Evolutionary conservation across 2,888 invertebrate species (phyloP).

Genomic region (Actias luna): DNA sequence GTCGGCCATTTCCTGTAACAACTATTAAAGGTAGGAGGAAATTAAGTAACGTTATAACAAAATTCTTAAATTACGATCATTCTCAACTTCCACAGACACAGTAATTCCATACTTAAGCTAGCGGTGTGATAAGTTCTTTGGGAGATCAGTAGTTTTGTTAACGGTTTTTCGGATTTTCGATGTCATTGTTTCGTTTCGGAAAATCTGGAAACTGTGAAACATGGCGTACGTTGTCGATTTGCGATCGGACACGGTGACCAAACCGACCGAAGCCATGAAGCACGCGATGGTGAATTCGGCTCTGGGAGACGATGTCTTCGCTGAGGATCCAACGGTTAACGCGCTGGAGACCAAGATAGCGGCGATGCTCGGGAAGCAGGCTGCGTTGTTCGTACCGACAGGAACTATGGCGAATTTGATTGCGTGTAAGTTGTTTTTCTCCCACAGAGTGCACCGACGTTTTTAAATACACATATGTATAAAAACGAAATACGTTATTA

Average conservation of each 20-base stretch:
- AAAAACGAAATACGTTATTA: no score
- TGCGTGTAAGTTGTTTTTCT: slow-evolving; percentile 85
- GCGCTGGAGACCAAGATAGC: slow-evolving; percentile 90
- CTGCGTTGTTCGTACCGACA: slow-evolving; percentile 92
- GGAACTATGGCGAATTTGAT: slow-evolving; percentile 98
- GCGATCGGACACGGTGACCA: slow-evolving; percentile 95
- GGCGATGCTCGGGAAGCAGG: slow-evolving; percentile 91
- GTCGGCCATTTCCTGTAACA: no score
- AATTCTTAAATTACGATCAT: no score
- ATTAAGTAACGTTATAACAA: no score
- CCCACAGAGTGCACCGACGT: no score
- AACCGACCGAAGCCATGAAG: slow-evolving; percentile 92
- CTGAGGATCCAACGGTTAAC: slow-evolving; percentile 94
- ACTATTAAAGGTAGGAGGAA: no score
- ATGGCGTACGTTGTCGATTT: slow-evolving; percentile 87
- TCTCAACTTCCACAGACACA: no score
- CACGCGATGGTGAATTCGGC: slow-evolving; percentile 92
- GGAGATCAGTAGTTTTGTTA: neutral
- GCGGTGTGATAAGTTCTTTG: neutral
- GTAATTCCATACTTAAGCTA: no score
- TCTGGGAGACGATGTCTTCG: slow-evolving; percentile 96
- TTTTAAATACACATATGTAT: no score
- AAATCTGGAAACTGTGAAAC: neutral
- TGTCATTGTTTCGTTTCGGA: neutral
- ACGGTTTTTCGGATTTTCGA: neutral